Conservation (phyloP, 2,888 invertebrate species). For the Chrysodeixis includens region DNA sequence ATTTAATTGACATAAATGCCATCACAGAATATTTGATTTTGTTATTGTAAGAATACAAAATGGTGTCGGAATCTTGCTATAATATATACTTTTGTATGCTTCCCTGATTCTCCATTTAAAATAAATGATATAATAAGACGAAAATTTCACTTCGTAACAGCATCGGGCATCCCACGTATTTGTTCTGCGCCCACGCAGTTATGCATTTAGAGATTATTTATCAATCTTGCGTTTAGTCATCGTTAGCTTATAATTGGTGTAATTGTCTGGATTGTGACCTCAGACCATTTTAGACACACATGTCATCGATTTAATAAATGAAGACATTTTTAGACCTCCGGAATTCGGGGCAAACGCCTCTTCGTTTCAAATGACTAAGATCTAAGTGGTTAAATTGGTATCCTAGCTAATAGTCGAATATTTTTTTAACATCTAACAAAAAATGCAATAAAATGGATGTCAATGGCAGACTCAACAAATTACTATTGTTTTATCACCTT, state of each 20-base stretch:
- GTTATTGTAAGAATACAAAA: too few species aligned
- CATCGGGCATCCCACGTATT: neutral
- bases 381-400: neutral
- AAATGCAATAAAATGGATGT: neutral
- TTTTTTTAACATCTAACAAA: too few species aligned
- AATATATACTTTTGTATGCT: too few species aligned
- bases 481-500: neutral
- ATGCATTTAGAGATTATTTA: constrained; percentile 17
- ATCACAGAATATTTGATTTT: too few species aligned
- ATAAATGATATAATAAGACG: neutral
- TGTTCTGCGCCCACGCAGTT: neutral
- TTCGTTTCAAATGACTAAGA: neutral
- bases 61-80: too few species aligned
- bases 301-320: constrained; percentile 53
- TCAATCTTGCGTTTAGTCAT: constrained; percentile 34
- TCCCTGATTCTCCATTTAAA: too few species aligned
- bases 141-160: neutral
- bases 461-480: neutral
- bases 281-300: constrained; percentile 31
- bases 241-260: constrained; percentile 45
- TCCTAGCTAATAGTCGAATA: too few species aligned
- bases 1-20: too few species aligned
- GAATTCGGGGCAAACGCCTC: constrained; percentile 21
- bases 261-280: constrained; percentile 54
- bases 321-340: constrained; percentile 28